A percentile compares a stretch with the other conserved stretches of the same genome.
Conservation (phyloP, 2,113 vertebrate genomes). For the Chamaetylas fuelleborni region DNA sequence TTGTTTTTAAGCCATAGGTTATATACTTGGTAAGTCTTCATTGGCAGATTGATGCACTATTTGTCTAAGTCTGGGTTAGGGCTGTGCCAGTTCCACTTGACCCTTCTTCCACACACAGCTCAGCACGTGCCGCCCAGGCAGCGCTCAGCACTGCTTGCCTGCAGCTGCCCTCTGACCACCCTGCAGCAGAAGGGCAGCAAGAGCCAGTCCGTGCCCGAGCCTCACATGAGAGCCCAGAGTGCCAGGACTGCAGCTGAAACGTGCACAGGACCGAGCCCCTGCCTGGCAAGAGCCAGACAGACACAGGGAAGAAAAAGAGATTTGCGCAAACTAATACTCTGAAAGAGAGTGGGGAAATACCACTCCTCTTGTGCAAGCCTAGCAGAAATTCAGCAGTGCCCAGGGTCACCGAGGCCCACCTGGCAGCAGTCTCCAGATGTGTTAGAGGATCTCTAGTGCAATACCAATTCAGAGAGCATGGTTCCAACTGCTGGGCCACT, state of each 20-base stretch:
- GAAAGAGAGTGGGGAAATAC: constrained; percentile 51
- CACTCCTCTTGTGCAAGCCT: constrained; percentile 33
- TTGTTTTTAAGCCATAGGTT: neutral
- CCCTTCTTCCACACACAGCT: neutral
- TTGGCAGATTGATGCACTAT: neutral
- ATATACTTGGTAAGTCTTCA: neutral
- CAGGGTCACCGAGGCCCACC: neutral
- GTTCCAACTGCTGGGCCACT: neutral
- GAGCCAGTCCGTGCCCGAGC: neutral
- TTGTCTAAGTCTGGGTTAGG: neutral
- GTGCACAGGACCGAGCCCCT: neutral
- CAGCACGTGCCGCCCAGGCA: neutral
- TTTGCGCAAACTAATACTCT: constrained; percentile 14
- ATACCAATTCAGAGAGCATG: neutral
- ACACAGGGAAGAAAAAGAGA: neutral
- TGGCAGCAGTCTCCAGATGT: neutral
- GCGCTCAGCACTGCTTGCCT: neutral
- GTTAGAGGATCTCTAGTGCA: neutral
- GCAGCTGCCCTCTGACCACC: neutral
- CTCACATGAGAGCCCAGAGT: neutral
- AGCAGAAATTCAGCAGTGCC: neutral
- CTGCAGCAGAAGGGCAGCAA: neutral
- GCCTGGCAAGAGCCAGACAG: neutral
- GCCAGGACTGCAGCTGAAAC: neutral
- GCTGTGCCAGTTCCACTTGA: neutral